Percentiles rank a stretch among this genome's conserved stretches.
Evolutionary conservation across 2,888 invertebrate genomes (phyloP).

Genomic region (Tridacna gigas): DNA sequence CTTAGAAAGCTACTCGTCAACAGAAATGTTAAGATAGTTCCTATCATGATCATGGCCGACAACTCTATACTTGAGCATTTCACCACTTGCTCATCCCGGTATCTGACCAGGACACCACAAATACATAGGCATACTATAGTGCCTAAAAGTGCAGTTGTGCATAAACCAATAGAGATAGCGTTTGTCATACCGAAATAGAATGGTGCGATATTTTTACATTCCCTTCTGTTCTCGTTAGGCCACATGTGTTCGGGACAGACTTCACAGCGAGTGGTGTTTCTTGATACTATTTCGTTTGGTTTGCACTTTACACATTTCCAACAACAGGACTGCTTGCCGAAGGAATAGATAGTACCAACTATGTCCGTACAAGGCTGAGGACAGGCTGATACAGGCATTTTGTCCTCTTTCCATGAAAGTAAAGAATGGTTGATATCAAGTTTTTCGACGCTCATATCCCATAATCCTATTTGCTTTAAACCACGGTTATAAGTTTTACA

Average conservation of each 20-base stretch:
- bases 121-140: slow-evolving; percentile 60
- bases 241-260: slow-evolving; percentile 68
- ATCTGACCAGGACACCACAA: slow-evolving; percentile 59
- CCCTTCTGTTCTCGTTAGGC: slow-evolving; percentile 60
- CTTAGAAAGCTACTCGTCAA: slow-evolving; percentile 75
- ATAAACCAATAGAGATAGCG: slow-evolving; percentile 65
- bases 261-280: slow-evolving; percentile 73
- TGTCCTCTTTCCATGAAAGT: slow-evolving; percentile 19
- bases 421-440: slow-evolving; percentile 58
- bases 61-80: slow-evolving; percentile 81
- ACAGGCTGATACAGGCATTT: slow-evolving; percentile 65
- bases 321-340: slow-evolving; percentile 78
- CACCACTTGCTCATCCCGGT: slow-evolving; percentile 77
- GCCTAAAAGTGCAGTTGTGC: slow-evolving; percentile 60
- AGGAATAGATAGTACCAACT: slow-evolving; percentile 74
- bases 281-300: slow-evolving; percentile 73
- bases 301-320: slow-evolving; percentile 79
- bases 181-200: slow-evolving; percentile 55
- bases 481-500: slow-evolving; percentile 39
- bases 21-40: slow-evolving; percentile 74
- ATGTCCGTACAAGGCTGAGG: slow-evolving; percentile 61
- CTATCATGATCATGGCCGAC: slow-evolving; percentile 77
- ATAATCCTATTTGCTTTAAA: slow-evolving; percentile 54
- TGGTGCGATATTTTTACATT: slow-evolving; percentile 61
- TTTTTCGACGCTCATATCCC: slow-evolving; percentile 69